Evolutionary conservation across 2,113 vertebrate genomes (phyloP).

Genomic region (Alethe castanea): DNA sequence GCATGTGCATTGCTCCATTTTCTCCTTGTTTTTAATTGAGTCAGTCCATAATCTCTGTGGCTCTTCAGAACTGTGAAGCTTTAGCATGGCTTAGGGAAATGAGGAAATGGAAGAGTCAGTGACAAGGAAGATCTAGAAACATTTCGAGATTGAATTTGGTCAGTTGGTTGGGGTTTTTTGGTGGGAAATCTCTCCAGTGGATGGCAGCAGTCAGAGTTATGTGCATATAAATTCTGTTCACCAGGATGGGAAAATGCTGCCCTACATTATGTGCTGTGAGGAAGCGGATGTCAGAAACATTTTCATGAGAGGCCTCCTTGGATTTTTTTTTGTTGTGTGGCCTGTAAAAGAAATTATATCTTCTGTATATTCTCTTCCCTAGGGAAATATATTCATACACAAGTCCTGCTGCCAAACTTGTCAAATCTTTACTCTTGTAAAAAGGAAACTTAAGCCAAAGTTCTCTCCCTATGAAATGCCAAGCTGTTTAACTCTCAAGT

Average conservation of each 20-base stretch:
- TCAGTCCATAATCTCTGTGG: neutral
- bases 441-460: constrained; percentile 59
- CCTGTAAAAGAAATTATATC: constrained; percentile 68
- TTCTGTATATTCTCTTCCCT: constrained; percentile 46
- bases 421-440: constrained; percentile 67
- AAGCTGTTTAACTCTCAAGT: constrained; percentile 57
- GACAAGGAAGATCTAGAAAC: neutral
- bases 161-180: neutral
- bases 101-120: neutral
- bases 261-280: constrained; percentile 9
- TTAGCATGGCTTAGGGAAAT: neutral
- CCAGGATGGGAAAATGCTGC: constrained; percentile 1
- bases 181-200: neutral
- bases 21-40: neutral
- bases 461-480: constrained; percentile 51
- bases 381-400: constrained; percentile 52
- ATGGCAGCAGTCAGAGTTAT: constrained; percentile 24
- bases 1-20: neutral
- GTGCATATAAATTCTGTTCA: neutral
- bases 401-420: constrained; percentile 61
- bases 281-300: constrained; percentile 31
- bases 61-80: neutral
- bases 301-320: constrained; percentile 34
- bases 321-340: constrained; percentile 61
- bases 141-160: neutral